Base-by-base conservation (phyloP, 37 sponge, comb jelly and placozoan species). In the Eunapius fragilis region DNA sequence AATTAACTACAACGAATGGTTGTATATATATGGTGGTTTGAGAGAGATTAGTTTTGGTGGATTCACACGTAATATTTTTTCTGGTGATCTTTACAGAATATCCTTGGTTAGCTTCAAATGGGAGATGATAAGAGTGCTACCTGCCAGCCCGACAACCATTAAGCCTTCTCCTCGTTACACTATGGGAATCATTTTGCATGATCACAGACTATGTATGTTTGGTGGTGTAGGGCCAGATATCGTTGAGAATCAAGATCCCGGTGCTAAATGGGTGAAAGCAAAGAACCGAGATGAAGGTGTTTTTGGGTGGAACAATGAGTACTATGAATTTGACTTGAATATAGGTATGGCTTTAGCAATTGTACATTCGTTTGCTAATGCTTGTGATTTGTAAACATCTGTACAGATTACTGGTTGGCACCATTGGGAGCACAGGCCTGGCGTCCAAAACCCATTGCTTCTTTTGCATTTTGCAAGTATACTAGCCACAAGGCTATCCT, bases 271-370 rank as follows among this genome's bases (percentile, higher is more conserved):
- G 25, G 36, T 73, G 0, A 31, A 48, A 30, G 71, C 74, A 17
- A n/a, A 35, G 0, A 50, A 68, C 12, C 70, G 58, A 9, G 47
- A 28, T 22, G 24, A n/a, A 26, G 27, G 37, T 12, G 72, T 76
- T 0, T 92, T 69, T 84, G 92, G 92, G 2, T 82, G 86, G 87
- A 93, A 86, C 70, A 93, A 84, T 47, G 90, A 93, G 31, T 93
- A 93, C 79, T 86, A 79, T 37, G 89, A 95, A 33, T 91, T 90
- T 84, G 85, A 92, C 72, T 36, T 95, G 2, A 47, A 77, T 17
- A 48, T 68, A 22, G 69, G 90, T 93, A 70, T 67, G 25, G 27
- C 24, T 31, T 12, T 23, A 31, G n/a, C n/a, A n/a, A 26, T 41
- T n/a, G 24, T 78, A 9, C 3, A 45, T 14, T 31, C 24, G 41